Evolutionary conservation across 2,113 vertebrate genomes (phyloP).

Genomic region (Anoplopoma fimbria): DNA sequence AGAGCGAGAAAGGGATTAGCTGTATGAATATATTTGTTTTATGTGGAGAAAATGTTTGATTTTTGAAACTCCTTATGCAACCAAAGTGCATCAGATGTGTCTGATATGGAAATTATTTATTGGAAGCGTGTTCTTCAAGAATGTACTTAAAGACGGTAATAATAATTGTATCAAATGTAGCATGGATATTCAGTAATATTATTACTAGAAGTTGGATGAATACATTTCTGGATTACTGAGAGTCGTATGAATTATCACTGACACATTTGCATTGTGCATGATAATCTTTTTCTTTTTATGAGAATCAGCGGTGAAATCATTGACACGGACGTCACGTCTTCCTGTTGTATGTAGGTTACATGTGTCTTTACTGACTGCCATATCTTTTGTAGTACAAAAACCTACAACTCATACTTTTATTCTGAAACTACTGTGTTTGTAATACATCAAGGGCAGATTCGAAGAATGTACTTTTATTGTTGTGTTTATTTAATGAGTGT

Average conservation of each 20-base stretch:
- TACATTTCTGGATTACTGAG: constrained; percentile 35
- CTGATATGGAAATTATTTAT: constrained; percentile 69
- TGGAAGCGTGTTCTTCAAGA: constrained; percentile 56
- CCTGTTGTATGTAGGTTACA: constrained; percentile 27
- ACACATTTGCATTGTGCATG: constrained; percentile 44
- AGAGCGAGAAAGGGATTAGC: constrained; percentile 27
- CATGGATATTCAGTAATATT: constrained; percentile 38
- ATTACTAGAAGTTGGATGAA: constrained; percentile 20
- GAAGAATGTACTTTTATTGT: constrained; percentile 57
- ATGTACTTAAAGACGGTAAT: constrained; percentile 56
- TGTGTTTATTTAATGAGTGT: constrained; percentile 20
- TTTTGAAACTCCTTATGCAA: constrained; percentile 66
- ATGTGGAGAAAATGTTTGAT: constrained; percentile 39
- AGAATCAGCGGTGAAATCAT: constrained; percentile 10
- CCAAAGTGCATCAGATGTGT: constrained; percentile 70
- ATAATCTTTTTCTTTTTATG: constrained; percentile 38
- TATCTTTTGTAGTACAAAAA: constrained; percentile 27
- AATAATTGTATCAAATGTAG: constrained; percentile 58
- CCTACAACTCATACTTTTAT: not conserved
- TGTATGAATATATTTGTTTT: constrained; percentile 43
- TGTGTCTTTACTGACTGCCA: not conserved
- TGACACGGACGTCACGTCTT: constrained; percentile 39
- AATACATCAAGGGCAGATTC: constrained; percentile 35
- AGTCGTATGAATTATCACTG: constrained; percentile 18
- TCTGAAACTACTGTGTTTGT: constrained; percentile 12